These are phyloP conservation scores for Thunnus thynnus DNA, from an alignment of 2,113 vertebrate genomes.

Conservation along the genomic window DNA sequence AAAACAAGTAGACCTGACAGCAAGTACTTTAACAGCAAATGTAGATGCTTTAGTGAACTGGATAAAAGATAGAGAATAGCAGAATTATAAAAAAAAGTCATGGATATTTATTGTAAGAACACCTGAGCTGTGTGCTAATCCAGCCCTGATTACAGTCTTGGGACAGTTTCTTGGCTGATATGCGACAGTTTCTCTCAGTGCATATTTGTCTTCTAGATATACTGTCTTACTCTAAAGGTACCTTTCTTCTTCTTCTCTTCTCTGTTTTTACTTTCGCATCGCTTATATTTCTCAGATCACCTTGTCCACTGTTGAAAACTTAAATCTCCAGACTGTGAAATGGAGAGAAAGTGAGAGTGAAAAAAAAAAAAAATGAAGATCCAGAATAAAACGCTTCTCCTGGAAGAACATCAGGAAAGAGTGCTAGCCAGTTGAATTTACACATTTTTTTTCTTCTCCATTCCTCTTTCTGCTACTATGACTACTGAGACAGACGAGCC, in stretches of 20 bases:
- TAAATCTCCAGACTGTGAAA: conserved; percentile 13
- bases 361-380: conserved; percentile 13
- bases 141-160: conserved; percentile 10
- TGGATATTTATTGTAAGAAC: conserved; percentile 30
- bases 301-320: not conserved
- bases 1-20: not conserved
- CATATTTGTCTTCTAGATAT: conserved; percentile 19
- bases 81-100: conserved; percentile 12
- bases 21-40: not conserved
- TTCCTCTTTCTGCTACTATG: not conserved
- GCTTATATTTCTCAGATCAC: not conserved
- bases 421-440: conserved; percentile 9
- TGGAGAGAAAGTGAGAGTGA: not conserved
- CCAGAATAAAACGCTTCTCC: conserved; percentile 26
- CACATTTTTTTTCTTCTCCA: not conserved
- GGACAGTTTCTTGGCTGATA: conserved; percentile 31
- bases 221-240: not conserved
- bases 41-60: not conserved
- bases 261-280: conserved; percentile 7
- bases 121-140: conserved; percentile 32
- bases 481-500: not conserved
- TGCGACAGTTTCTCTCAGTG: not conserved
- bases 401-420: conserved; percentile 46
- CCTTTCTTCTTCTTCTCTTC: not conserved
- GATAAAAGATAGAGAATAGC: conserved; percentile 1